phyloP scores from a whole-genome alignment of 2,797 vertebrate species.

The Onychomys torridus region DNA sequence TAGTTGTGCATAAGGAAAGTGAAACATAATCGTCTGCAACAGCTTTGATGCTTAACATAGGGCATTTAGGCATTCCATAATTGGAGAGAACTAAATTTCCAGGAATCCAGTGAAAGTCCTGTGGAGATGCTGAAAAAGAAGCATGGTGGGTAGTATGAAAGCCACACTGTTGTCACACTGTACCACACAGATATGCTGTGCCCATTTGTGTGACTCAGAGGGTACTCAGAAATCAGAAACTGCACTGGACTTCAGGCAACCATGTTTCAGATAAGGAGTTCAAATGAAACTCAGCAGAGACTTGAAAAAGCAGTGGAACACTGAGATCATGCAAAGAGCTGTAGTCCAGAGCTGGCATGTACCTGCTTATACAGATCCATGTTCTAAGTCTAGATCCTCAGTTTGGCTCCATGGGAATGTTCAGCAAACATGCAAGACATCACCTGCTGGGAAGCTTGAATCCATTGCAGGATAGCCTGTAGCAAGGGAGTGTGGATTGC shows the following conservation, averaged over 20 bases:
- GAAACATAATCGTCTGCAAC: neutral
- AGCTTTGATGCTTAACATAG: neutral
- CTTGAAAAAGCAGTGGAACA: neutral
- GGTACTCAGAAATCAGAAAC: neutral
- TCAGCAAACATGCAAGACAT: neutral
- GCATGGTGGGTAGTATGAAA: neutral
- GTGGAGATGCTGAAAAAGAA: neutral
- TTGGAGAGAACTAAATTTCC: neutral
- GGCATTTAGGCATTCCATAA: neutral
- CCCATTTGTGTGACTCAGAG: neutral
- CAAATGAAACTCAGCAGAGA: neutral
- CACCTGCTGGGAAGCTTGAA: neutral
- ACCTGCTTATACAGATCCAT: too few relatives aligned
- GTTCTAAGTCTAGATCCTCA: neutral
- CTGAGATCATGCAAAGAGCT: neutral
- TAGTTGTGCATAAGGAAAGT: neutral
- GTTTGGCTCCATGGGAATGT: neutral
- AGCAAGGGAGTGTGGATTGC: accelerated
- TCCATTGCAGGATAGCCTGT: neutral
- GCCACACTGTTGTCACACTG: neutral
- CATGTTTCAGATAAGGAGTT: neutral
- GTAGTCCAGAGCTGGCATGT: neutral
- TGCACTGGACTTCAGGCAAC: neutral
- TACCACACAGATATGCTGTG: neutral
- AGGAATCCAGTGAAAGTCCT: neutral